Base-by-base conservation (phyloP, 1,140 invertebrate species). In the Drosophila mojavensis region DNA sequence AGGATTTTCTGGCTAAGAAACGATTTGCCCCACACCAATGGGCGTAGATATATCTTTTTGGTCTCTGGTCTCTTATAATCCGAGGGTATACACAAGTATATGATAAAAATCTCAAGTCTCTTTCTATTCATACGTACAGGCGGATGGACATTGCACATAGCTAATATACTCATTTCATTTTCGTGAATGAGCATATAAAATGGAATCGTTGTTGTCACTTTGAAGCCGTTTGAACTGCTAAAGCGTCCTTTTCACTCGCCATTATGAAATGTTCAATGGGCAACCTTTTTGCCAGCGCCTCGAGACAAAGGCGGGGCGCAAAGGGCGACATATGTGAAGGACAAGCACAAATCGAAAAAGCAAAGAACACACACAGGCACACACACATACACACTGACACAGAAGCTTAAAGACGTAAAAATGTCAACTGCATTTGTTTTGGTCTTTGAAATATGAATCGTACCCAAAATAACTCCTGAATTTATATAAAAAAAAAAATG, bases 341-440 rank as follows among this genome's bases (percentile, higher is more conserved):
- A 48, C 64, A 66, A 76, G 5, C 28, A 83, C 73, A 83, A 86
- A 89, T 83, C 79, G 65, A 56, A 67, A 82, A 66, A 70, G 50
- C 43, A 86, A 43, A 72, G 3, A 24, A 24, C 20, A 24, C 64
- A 72, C 61, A 88, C 65, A 65, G 74, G 74, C 5, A 30, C 0
- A 30, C 5, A 30, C 0, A 30, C 5, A 80, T 72, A 79, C 66
- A 88, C 6, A 36, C 6, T 9, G 1, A 36, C 6, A 86, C 83
- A 89, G 73, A 89, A 89, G 64, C 79, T 84, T 84, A 90, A 85
- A 89, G 71, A 84, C 81, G 75, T 75, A 66, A 90, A 89, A 78
- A 84, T 63, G 85, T 90, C 84, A 89, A 75, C 83, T 89, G 85
- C 84, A 89, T 90, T 90, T 79, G 84, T 39, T 36, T 45, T 41